phyloP scores from a whole-genome alignment of 2,888 invertebrate species.

The Pollenia griseotomentosa region DNA sequence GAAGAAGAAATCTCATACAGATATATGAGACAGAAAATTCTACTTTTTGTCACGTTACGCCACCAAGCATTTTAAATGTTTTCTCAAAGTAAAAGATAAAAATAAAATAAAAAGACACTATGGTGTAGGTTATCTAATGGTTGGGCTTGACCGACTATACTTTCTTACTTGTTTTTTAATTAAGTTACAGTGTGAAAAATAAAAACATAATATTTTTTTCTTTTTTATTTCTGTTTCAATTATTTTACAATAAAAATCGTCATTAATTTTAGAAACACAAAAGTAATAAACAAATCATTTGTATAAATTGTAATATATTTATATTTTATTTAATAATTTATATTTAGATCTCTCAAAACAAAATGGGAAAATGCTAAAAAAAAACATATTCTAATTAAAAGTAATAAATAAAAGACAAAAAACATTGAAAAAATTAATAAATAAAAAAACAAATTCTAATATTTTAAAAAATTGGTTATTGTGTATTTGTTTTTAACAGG shows the following conservation, averaged over 20 bases:
- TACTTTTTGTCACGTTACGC: no score
- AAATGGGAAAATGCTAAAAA: conserved; percentile 58
- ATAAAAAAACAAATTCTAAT: conserved; percentile 55
- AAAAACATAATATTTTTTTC: neutral
- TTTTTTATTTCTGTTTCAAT: conserved; percentile 1
- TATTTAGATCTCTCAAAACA: conserved; percentile 61
- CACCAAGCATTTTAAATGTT: no score
- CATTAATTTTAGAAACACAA: conserved; percentile 26
- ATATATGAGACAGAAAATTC: no score
- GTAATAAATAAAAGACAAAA: conserved; percentile 49
- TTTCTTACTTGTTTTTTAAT: neutral
- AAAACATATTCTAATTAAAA: conserved; percentile 69
- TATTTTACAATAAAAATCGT: conserved; percentile 5
- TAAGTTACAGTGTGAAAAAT: conserved; percentile 37
- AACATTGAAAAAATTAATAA: conserved; percentile 53
- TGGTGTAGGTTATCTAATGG: neutral
- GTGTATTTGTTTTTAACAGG: conserved; percentile 7
- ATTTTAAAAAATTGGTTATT: conserved; percentile 41
- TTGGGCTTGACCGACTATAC: neutral
- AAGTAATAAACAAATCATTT: conserved; percentile 61
- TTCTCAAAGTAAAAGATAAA: no score
- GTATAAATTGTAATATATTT: conserved; percentile 71
- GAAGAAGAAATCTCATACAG: no score
- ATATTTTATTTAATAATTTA: conserved; percentile 71
- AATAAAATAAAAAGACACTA: no score